These are phyloP conservation scores for Silvanus unidentatus DNA, from an alignment of 2,888 invertebrate genomes.

Conservation along the genomic window DNA sequence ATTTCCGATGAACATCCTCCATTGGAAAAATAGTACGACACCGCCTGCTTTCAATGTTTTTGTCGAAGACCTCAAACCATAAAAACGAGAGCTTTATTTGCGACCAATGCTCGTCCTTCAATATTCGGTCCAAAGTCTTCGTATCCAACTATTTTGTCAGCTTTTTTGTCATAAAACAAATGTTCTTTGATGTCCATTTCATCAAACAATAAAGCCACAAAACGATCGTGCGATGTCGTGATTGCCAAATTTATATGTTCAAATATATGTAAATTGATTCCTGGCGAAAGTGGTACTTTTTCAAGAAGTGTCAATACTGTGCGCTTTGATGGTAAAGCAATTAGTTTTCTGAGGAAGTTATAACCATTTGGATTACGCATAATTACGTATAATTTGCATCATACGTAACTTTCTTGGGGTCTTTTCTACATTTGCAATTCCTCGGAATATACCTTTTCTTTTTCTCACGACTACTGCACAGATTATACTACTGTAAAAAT, in stretches of 20 bases:
- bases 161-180: conserved; percentile 1
- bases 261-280: conserved; percentile 17
- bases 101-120: neutral
- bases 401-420: no score
- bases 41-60: conserved; percentile 21
- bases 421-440: no score
- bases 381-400: no score
- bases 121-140: neutral
- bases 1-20: conserved; percentile 9
- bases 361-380: conserved; percentile 16
- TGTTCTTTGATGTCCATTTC: conserved; percentile 13
- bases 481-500: no score
- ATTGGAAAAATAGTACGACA: conserved; percentile 20
- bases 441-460: no score
- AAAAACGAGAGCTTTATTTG: conserved; percentile 11
- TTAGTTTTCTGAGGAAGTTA: conserved; percentile 8
- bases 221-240: conserved; percentile 5
- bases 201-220: conserved; percentile 10
- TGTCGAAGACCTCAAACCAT: conserved; percentile 7
- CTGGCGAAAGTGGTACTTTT: conserved; percentile 14
- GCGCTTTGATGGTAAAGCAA: conserved; percentile 10
- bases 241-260: conserved; percentile 9
- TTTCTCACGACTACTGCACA: no score
- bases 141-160: neutral
- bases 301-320: conserved; percentile 7